These are phyloP conservation scores for Heliconius melpomene DNA, from an alignment of 1,140 invertebrate species.

Conservation along the genomic window DNA sequence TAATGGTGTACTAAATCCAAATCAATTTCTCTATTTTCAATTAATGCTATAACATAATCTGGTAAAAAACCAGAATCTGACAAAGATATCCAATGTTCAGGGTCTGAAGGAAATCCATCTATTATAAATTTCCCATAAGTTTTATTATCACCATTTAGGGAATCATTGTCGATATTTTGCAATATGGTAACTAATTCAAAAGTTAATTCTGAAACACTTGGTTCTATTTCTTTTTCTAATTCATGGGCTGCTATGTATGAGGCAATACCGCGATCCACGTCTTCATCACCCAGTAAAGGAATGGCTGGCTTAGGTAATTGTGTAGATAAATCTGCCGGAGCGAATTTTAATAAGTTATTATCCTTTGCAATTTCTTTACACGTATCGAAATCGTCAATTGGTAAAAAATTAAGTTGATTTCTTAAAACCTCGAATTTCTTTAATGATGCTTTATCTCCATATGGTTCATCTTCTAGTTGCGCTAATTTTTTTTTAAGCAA, in stretches of 20 bases:
- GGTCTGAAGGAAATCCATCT: conserved; percentile 79
- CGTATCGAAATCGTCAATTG: conserved; percentile 55
- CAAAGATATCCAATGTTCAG: conserved; percentile 76
- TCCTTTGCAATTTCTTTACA: conserved; percentile 49
- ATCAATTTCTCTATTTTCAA: conserved; percentile 76
- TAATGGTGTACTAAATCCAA: conserved; percentile 64
- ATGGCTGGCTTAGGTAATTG: conserved; percentile 53
- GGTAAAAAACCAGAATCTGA: conserved; percentile 70
- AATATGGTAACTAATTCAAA: conserved; percentile 69
- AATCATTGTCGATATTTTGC: conserved; percentile 53
- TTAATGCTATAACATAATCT: conserved; percentile 80
- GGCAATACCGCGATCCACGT: conserved; percentile 63
- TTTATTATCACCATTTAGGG: conserved; percentile 39
- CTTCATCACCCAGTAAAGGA: conserved; percentile 63
- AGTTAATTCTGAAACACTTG: conserved; percentile 62
- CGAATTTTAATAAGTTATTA: conserved; percentile 54
- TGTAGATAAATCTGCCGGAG: conserved; percentile 52
- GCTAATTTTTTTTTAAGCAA: conserved; percentile 44
- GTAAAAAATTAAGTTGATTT: conserved; percentile 52
- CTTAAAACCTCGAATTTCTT: conserved; percentile 43
- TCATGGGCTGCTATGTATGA: conserved; percentile 65
- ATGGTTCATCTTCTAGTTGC: conserved; percentile 22
- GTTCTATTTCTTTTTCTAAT: conserved; percentile 65
- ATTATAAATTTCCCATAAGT: conserved; percentile 81
- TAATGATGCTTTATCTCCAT: conserved; percentile 26